Percentiles rank a stretch among this genome's conserved stretches.
Evolutionary conservation across 2,888 invertebrate species (phyloP).

Genomic region (Sepiola atlantica): DNA sequence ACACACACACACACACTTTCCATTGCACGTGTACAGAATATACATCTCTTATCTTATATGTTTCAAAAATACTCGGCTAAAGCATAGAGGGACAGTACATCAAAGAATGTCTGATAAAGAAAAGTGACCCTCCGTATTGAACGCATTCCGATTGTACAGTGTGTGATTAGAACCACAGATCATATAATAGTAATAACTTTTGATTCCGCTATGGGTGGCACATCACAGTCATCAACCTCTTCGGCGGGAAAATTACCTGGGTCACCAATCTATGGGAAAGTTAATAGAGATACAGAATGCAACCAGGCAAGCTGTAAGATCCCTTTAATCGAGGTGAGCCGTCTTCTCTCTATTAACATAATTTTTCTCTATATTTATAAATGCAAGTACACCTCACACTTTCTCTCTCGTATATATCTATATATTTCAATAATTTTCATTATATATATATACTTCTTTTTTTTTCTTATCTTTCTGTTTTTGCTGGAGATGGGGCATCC

Average conservation of each 20-base stretch:
- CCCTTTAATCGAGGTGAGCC: not conserved
- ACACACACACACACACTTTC: not conserved
- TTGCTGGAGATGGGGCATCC: no score
- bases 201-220: not conserved
- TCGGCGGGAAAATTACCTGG: not conserved
- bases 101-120: not conserved
- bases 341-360: not conserved
- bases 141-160: not conserved
- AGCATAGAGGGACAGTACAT: not conserved
- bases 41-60: not conserved
- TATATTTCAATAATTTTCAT: no score
- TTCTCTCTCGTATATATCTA: no score
- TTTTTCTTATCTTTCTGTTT: no score
- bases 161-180: not conserved
- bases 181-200: not conserved
- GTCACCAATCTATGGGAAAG: not conserved
- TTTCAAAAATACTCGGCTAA: not conserved
- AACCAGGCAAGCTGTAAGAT: not conserved
- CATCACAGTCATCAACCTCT: not conserved
- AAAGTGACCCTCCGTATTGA: not conserved
- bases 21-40: not conserved
- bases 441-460: no score
- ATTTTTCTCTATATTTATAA: not conserved
- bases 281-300: not conserved
- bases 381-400: not conserved